Evolutionary conservation across 2,888 invertebrate species (phyloP).

Genomic region (Schrankia costaestrigalis): DNA sequence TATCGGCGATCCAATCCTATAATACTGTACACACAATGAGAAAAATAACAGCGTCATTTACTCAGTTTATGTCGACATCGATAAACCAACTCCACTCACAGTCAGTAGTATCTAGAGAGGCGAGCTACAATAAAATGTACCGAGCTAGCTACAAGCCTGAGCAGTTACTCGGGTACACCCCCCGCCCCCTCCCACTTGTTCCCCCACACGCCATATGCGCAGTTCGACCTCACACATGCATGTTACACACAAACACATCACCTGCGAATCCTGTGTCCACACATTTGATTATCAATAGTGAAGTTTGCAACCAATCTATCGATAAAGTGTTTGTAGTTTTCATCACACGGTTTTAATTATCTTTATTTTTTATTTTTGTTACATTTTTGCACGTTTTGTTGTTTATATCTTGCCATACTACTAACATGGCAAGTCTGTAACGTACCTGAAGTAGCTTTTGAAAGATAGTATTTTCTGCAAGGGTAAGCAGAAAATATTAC

Average conservation of each 20-base stretch:
- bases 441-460: no score
- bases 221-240: slow-evolving; percentile 52
- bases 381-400: no score
- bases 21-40: slow-evolving; percentile 39
- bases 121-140: slow-evolving; percentile 80
- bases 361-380: no score
- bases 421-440: no score
- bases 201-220: slow-evolving; percentile 64
- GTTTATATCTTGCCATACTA: no score
- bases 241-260: slow-evolving; percentile 37
- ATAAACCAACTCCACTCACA: slow-evolving; percentile 57
- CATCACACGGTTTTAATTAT: slow-evolving; percentile 16
- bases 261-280: slow-evolving; percentile 54
- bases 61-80: slow-evolving; percentile 69
- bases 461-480: no score
- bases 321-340: slow-evolving; percentile 51
- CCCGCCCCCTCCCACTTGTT: slow-evolving; percentile 32
- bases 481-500: no score
- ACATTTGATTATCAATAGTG: slow-evolving; percentile 50
- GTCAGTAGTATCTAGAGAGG: slow-evolving; percentile 72
- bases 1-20: slow-evolving; percentile 43
- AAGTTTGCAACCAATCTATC: slow-evolving; percentile 59
- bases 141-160: slow-evolving; percentile 77
- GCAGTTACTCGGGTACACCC: slow-evolving; percentile 67
- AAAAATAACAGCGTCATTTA: slow-evolving; percentile 59